These are phyloP conservation scores for Amblyraja radiata DNA, from an alignment of 2,797 vertebrate genomes.

Conservation along the genomic window DNA sequence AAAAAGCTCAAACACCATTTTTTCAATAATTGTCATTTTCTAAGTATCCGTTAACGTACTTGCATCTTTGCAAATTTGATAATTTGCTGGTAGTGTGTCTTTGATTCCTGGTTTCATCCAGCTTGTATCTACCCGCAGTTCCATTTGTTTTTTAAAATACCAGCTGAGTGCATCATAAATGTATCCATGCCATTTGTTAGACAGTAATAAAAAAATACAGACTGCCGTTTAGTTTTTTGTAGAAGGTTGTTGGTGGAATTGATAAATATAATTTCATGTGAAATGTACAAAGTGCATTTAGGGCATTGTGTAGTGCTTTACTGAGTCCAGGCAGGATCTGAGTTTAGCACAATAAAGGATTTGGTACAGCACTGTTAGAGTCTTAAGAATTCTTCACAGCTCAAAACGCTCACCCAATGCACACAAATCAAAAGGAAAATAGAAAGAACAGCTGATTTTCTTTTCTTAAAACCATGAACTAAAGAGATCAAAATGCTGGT, in stretches of 20 bases:
- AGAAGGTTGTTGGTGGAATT: not conserved
- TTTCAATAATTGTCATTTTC: not conserved
- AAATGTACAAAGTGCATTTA: not conserved
- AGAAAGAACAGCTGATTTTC: not conserved
- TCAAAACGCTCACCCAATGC: not conserved
- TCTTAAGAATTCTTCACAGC: not conserved
- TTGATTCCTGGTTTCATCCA: not conserved
- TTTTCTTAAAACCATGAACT: not conserved
- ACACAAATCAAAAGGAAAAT: not conserved
- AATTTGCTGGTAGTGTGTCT: not conserved
- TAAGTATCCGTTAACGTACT: not conserved
- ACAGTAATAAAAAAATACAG: not conserved
- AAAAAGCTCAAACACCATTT: constrained; percentile 61
- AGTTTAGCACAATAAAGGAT: not conserved
- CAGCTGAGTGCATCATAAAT: not conserved
- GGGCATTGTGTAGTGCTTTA: not conserved
- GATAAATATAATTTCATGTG: not conserved
- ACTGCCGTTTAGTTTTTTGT: not conserved
- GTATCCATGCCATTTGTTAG: not conserved
- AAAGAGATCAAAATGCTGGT: constrained; percentile 1
- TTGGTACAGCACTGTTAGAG: not conserved
- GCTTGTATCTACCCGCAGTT: not conserved
- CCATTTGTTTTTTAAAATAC: not conserved
- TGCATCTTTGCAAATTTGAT: not conserved
- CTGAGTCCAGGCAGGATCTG: not conserved